A percentile compares a stretch with the other conserved stretches of the same genome.
These are phyloP conservation scores for Phylloscopus trochiloides DNA, from an alignment of 2,113 vertebrate species.

Conservation along the genomic window DNA sequence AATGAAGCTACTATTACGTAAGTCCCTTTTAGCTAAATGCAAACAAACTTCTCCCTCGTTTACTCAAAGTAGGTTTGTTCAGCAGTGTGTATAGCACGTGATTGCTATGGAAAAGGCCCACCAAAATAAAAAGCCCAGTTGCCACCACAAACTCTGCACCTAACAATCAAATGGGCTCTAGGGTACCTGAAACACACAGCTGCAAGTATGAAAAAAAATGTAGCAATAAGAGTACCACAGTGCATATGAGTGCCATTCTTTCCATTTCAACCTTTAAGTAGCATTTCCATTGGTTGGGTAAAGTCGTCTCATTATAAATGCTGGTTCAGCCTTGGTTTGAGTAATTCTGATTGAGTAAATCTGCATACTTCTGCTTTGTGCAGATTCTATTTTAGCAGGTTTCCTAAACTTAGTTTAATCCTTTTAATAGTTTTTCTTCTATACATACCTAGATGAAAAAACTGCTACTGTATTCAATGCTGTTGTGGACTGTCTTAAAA, in stretches of 20 bases:
- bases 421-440: neutral
- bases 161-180: neutral
- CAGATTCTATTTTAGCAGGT: neutral
- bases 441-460: neutral
- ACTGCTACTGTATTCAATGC: neutral
- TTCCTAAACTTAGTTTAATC: neutral
- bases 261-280: neutral
- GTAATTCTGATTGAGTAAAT: neutral
- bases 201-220: neutral
- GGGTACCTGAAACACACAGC: neutral
- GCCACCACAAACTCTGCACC: neutral
- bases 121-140: neutral
- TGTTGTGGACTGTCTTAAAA: neutral
- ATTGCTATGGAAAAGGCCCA: neutral
- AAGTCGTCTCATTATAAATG: neutral
- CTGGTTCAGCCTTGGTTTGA: neutral
- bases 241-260: neutral
- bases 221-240: neutral
- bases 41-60: neutral
- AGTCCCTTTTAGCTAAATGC: neutral
- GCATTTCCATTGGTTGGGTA: neutral
- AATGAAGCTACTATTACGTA: neutral
- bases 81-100: neutral
- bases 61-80: neutral
- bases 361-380: neutral